Evolutionary conservation across 2,888 invertebrate species (phyloP).

Genomic region (Drosophila histrio): DNA sequence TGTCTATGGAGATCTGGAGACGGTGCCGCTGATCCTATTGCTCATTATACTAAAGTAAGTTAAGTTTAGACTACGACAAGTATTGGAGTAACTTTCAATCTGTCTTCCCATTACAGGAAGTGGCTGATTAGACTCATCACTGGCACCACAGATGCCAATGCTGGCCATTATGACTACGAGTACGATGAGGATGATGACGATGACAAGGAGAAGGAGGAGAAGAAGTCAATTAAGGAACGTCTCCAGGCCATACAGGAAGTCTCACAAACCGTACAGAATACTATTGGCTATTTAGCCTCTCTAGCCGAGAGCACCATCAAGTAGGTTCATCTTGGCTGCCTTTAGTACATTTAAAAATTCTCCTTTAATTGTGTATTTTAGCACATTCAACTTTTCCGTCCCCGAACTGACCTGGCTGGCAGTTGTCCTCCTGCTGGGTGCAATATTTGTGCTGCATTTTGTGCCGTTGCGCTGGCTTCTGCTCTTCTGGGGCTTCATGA

Average conservation of each 20-base stretch:
- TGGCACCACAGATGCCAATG: slow-evolving; percentile 76
- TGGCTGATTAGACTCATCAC: slow-evolving; percentile 84
- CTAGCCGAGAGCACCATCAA: slow-evolving; percentile 97
- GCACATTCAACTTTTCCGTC: slow-evolving; percentile 98
- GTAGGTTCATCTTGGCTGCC: slow-evolving; percentile 85
- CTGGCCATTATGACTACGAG: slow-evolving; percentile 86
- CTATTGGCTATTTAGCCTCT: slow-evolving; percentile 97
- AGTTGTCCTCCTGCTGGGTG: slow-evolving; percentile 90
- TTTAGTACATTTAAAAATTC: background rate
- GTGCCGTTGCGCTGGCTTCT: slow-evolving; percentile 95
- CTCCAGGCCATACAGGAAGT: slow-evolving; percentile 98
- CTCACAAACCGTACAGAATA: slow-evolving; percentile 97
- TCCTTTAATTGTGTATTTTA: slow-evolving; percentile 82
- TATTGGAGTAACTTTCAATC: background rate
- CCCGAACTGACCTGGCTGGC: slow-evolving; percentile 98
- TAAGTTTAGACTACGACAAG: background rate
- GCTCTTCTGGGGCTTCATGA: slow-evolving; percentile 97
- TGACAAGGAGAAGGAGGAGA: slow-evolving; percentile 97
- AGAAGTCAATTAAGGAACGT: slow-evolving; percentile 96
- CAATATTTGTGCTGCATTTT: slow-evolving; percentile 92
- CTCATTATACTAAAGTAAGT: slow-evolving; percentile 89
- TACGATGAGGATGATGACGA: slow-evolving; percentile 94
- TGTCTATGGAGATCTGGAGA: slow-evolving; percentile 98
- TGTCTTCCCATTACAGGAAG: slow-evolving; percentile 68
- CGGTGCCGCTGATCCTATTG: slow-evolving; percentile 93